Percentiles rank a stretch among this genome's conserved stretches.
These are phyloP conservation scores for Lepetodrilus schrolli DNA, from an alignment of 2,888 invertebrate species.

Conservation along the genomic window DNA sequence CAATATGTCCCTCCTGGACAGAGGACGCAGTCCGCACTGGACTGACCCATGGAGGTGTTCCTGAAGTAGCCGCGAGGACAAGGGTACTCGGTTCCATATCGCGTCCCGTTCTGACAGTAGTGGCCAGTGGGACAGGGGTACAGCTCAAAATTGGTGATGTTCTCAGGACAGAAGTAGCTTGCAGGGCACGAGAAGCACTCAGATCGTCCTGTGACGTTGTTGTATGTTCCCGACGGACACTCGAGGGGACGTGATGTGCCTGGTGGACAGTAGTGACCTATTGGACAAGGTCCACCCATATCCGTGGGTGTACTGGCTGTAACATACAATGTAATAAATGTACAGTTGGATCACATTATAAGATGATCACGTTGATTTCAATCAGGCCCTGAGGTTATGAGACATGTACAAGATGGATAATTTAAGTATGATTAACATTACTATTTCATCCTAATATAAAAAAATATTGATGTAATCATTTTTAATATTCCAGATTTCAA, in stretches of 20 bases:
- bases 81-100: slow-evolving; percentile 56
- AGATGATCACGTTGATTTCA: too few species aligned
- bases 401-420: too few species aligned
- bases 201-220: slow-evolving; percentile 66
- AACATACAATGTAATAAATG: too few species aligned
- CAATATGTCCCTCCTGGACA: slow-evolving; percentile 71
- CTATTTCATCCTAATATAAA: too few species aligned
- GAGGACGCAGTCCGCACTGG: slow-evolving; percentile 61
- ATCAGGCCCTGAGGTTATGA: too few species aligned
- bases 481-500: too few species aligned
- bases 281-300: slow-evolving; percentile 71
- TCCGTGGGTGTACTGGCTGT: too few species aligned
- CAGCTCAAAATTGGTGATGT: slow-evolving; percentile 61
- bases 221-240: slow-evolving; percentile 71
- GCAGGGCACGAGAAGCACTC: slow-evolving; percentile 66
- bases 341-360: too few species aligned
- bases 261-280: slow-evolving; percentile 69
- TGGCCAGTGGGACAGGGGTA: slow-evolving; percentile 68
- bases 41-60: slow-evolving; percentile 55
- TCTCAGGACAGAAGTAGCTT: slow-evolving; percentile 71
- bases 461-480: too few species aligned
- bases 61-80: slow-evolving; percentile 69
- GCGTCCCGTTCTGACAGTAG: slow-evolving; percentile 69
- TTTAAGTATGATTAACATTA: too few species aligned
- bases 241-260: slow-evolving; percentile 69